These are phyloP conservation scores for Leptinotarsa lineolata DNA, from an alignment of 1,140 invertebrate species.

Conservation along the genomic window DNA sequence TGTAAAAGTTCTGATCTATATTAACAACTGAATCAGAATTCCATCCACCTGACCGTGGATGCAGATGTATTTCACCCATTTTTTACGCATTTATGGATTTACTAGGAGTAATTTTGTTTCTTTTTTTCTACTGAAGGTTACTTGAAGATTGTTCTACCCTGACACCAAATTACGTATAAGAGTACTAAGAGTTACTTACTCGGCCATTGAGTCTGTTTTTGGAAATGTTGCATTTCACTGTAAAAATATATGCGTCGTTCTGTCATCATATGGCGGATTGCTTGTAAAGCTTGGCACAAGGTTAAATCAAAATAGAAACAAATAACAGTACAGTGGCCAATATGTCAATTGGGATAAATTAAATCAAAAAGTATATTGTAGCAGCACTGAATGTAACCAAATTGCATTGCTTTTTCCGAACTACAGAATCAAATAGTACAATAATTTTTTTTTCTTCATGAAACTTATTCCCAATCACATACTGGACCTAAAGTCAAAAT, in stretches of 20 bases:
- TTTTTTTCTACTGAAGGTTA: slow-evolving; percentile 2
- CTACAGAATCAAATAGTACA: too few relatives aligned
- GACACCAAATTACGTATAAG: slow-evolving; percentile 59
- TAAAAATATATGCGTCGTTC: slow-evolving; percentile 28
- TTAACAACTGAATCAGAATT: too few relatives aligned
- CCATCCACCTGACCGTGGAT: too few relatives aligned
- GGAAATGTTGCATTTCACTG: slow-evolving; percentile 33
- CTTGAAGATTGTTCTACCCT: slow-evolving; percentile 54
- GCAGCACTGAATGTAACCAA: neutral
- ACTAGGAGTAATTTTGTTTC: neutral
- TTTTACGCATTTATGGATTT: neutral
- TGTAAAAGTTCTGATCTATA: too few relatives aligned
- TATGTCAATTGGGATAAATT: slow-evolving; percentile 1
- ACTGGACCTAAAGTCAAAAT: neutral
- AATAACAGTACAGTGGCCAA: slow-evolving; percentile 20
- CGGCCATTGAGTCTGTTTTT: slow-evolving; percentile 46
- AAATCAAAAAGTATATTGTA: neutral
- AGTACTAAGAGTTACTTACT: slow-evolving; percentile 55
- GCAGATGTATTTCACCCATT: neutral
- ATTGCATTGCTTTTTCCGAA: neutral
- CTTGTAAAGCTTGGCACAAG: slow-evolving; percentile 45
- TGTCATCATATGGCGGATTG: slow-evolving; percentile 38
- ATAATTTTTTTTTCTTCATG: too few relatives aligned
- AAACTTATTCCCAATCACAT: neutral
- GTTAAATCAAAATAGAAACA: slow-evolving; percentile 26